A percentile compares a stretch with the other conserved stretches of the same genome.
Conservation (phyloP, 2,888 invertebrate species). For the Athalia circularis region DNA sequence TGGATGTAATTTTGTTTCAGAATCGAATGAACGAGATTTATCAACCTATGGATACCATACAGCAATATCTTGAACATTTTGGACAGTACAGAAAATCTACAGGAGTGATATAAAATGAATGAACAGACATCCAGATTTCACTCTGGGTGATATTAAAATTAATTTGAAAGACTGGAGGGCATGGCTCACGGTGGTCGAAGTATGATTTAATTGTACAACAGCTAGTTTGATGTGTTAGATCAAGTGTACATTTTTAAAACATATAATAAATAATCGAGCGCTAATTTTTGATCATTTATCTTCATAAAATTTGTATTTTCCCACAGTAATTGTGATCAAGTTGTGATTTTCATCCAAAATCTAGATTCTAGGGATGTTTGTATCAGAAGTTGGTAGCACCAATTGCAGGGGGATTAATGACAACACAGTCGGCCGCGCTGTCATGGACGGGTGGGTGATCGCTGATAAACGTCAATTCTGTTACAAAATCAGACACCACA, state of each 20-base stretch:
- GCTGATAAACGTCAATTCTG: slow-evolving; percentile 19
- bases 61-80: slow-evolving; percentile 96
- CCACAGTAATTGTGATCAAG: background rate
- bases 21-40: slow-evolving; percentile 89
- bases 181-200: no score
- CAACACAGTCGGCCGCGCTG: slow-evolving; percentile 30
- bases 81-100: slow-evolving; percentile 89
- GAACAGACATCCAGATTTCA: no score
- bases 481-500: background rate
- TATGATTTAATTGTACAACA: no score
- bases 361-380: background rate
- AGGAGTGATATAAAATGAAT: slow-evolving; percentile 72
- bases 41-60: slow-evolving; percentile 93
- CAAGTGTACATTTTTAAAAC: no score
- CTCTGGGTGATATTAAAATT: no score
- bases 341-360: background rate
- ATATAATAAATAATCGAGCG: no score
- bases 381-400: background rate
- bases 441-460: slow-evolving; percentile 36
- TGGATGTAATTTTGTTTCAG: slow-evolving; percentile 67
- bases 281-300: no score
- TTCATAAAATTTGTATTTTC: background rate
- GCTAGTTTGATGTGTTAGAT: no score
- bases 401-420: background rate
- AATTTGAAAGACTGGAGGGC: no score